Conservation (phyloP, 2,113 vertebrate genomes). For the Telmatochromis bifrenatus region DNA sequence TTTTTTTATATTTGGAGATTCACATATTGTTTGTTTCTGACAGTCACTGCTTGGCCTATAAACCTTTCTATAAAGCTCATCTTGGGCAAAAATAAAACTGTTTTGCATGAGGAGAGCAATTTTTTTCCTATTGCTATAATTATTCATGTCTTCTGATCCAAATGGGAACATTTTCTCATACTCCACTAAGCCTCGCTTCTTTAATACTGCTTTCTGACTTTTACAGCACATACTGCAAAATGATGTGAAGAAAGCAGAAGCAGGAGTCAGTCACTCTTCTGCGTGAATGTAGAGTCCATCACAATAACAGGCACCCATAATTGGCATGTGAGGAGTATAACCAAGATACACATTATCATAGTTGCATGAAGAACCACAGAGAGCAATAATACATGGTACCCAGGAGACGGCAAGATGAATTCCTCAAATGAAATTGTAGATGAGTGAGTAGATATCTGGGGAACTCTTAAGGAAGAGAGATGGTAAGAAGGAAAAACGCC, state of each 20-base stretch:
- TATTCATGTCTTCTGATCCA: background rate
- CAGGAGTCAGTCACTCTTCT: conserved; percentile 13
- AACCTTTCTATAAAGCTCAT: background rate
- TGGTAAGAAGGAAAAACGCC: background rate
- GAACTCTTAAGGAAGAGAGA: conserved; percentile 33
- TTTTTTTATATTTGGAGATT: background rate
- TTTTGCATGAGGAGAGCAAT: background rate
- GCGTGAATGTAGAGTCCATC: conserved; percentile 34
- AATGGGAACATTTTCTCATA: conserved; percentile 5
- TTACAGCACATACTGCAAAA: conserved; percentile 8
- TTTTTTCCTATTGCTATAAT: background rate
- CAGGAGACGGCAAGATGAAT: conserved; percentile 62
- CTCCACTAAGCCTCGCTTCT: background rate
- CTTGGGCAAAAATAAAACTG: background rate
- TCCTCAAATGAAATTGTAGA: conserved; percentile 65
- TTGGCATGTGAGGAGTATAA: conserved; percentile 48
- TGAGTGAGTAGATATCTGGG: conserved; percentile 37
- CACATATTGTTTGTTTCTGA: background rate
- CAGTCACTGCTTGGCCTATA: background rate
- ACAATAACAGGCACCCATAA: conserved; percentile 53
- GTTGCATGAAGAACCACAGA: conserved; percentile 54
- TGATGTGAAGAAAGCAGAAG: background rate
- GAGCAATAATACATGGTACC: conserved; percentile 56
- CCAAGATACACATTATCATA: conserved; percentile 61
- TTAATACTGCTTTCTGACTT: background rate